Evolutionary conservation across 35 echinoderm and acorn worm genomes (phyloP).

Genomic region (Apostichopus japonicus): DNA sequence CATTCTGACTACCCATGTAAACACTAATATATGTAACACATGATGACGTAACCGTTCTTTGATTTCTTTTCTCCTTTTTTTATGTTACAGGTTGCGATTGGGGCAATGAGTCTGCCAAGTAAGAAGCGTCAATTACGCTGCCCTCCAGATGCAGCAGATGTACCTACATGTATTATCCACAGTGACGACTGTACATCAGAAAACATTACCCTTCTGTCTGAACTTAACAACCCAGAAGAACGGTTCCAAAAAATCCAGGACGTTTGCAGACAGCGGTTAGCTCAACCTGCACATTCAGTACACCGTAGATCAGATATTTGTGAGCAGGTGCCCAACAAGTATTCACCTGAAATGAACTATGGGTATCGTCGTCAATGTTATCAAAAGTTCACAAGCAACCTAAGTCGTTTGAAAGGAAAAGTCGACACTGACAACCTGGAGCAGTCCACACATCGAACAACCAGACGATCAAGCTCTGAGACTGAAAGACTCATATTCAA

Average conservation of each 20-base stretch:
- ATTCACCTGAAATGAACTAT: neutral
- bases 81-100: neutral
- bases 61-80: neutral
- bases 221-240: too few species aligned
- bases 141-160: constrained; percentile 1
- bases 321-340: constrained; percentile 1
- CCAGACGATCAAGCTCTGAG: neutral
- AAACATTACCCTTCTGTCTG: neutral
- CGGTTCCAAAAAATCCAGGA: neutral
- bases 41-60: too few species aligned
- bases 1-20: too few species aligned
- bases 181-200: neutral
- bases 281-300: constrained; percentile 3
- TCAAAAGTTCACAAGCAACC: neutral
- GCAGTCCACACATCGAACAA: neutral
- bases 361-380: constrained; percentile 1
- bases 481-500: constrained; percentile 20
- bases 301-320: constrained; percentile 23
- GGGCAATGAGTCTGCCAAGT: constrained; percentile 8
- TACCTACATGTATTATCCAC: constrained; percentile 4
- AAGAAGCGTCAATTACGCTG: neutral
- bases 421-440: constrained; percentile 4
- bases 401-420: neutral
- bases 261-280: neutral
- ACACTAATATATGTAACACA: too few species aligned